These are phyloP conservation scores for Ptiloglossa arizonensis DNA, from an alignment of 1,140 invertebrate species.

Conservation along the genomic window DNA sequence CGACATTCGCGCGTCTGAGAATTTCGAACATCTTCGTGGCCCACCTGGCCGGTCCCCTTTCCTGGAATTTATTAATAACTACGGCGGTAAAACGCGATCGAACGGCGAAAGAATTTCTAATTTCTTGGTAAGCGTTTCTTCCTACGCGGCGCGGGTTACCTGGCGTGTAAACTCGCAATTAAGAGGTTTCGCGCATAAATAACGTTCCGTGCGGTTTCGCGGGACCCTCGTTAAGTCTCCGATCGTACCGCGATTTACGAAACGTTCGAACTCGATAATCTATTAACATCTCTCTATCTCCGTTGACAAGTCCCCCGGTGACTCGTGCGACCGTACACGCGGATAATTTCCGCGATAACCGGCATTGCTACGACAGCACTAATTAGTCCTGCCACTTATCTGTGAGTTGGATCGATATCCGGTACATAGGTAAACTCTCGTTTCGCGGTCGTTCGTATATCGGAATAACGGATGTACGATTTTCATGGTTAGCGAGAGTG, in stretches of 20 bases:
- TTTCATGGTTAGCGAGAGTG: constrained; percentile 46
- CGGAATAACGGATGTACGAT: constrained; percentile 31
- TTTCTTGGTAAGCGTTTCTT: neutral
- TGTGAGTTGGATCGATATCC: neutral
- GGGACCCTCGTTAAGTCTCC: too few species aligned
- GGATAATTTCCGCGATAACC: neutral
- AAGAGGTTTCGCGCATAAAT: neutral
- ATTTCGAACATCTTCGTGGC: constrained; percentile 10
- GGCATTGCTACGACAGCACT: neutral
- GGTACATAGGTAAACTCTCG: neutral
- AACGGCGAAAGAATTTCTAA: neutral
- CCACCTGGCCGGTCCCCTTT: constrained; percentile 9
- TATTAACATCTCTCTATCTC: neutral
- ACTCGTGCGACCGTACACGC: neutral
- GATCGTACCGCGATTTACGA: neutral
- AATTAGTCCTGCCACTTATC: constrained; percentile 1
- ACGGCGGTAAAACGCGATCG: too few species aligned
- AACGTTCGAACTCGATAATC: neutral
- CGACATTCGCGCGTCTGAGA: constrained; percentile 23
- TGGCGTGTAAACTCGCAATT: neutral
- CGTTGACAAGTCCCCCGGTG: neutral
- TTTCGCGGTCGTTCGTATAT: neutral
- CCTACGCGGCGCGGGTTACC: too few species aligned
- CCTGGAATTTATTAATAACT: constrained; percentile 30
- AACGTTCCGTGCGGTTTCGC: neutral